Percentiles rank a stretch among this genome's conserved stretches.
Conservation (phyloP, 2,113 vertebrate genomes). For the Tragelaphus strepsiceros region DNA sequence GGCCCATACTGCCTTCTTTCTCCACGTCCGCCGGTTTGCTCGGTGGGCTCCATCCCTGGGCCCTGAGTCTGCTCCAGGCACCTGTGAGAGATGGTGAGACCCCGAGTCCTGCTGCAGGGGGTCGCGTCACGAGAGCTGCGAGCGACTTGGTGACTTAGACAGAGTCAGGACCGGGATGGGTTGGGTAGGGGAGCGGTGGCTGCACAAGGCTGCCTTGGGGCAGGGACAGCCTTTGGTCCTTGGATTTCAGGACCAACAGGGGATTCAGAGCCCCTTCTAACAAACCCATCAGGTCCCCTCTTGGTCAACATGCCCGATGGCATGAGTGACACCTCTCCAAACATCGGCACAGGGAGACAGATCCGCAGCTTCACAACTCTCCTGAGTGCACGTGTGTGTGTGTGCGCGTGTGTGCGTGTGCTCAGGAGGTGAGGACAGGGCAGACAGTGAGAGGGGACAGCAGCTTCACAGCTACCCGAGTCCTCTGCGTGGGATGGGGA, state of each 20-base stretch:
- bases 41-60: too few relatives aligned
- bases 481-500: background rate
- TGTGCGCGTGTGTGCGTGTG: accelerated
- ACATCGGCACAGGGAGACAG: background rate
- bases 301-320: background rate
- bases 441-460: background rate
- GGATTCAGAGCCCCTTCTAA: background rate
- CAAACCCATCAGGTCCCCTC: background rate
- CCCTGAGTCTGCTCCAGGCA: background rate
- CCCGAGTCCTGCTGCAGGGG: background rate
- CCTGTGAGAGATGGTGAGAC: accelerated
- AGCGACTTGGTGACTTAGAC: background rate
- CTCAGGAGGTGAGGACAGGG: background rate
- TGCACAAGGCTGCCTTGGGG: background rate
- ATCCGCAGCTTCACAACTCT: accelerated
- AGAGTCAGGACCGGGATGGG: background rate
- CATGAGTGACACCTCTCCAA: background rate
- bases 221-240: background rate
- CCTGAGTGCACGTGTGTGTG: accelerated
- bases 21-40: background rate
- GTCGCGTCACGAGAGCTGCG: accelerated
- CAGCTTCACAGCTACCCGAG: accelerated
- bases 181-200: background rate
- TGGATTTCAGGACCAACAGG: background rate
- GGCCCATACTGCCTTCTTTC: background rate